Evolutionary conservation across 2,113 vertebrate species (phyloP).

Genomic region (Cyrtonyx montezumae): DNA sequence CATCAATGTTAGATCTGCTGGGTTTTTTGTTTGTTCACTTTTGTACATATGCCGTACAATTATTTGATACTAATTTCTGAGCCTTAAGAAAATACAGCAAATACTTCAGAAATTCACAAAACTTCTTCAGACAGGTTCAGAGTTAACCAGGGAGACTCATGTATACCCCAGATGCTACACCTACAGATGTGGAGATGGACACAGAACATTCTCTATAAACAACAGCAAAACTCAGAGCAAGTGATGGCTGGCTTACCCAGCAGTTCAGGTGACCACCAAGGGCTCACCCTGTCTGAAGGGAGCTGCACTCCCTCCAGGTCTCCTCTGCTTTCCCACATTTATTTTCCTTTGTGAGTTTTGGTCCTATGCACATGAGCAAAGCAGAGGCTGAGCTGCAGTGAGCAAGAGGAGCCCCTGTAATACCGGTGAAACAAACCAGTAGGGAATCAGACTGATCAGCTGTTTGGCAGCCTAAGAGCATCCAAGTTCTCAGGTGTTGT

Average conservation of each 20-base stretch:
- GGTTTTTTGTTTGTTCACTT: background rate
- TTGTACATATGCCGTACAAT: rapidly evolving
- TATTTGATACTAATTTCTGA: background rate
- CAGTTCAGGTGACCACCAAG: background rate
- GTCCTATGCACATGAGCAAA: background rate
- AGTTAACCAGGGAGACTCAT: background rate
- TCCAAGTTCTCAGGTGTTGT: background rate
- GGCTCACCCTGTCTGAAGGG: background rate
- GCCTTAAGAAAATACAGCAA: background rate
- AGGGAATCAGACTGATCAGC: background rate
- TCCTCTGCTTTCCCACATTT: background rate
- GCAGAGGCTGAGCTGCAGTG: background rate
- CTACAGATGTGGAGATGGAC: background rate
- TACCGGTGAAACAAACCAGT: background rate
- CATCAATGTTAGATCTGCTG: background rate
- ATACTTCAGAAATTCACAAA: background rate
- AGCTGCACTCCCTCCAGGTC: background rate
- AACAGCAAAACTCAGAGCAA: background rate
- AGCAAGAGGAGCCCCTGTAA: background rate
- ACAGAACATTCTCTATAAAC: background rate
- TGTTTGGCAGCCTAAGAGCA: background rate
- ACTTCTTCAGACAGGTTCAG: background rate
- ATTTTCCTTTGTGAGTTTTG: background rate
- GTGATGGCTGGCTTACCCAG: background rate
- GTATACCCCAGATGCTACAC: background rate